phyloP scores from a whole-genome alignment of 2,797 vertebrate genomes.

The Acanthurus lineatus region DNA sequence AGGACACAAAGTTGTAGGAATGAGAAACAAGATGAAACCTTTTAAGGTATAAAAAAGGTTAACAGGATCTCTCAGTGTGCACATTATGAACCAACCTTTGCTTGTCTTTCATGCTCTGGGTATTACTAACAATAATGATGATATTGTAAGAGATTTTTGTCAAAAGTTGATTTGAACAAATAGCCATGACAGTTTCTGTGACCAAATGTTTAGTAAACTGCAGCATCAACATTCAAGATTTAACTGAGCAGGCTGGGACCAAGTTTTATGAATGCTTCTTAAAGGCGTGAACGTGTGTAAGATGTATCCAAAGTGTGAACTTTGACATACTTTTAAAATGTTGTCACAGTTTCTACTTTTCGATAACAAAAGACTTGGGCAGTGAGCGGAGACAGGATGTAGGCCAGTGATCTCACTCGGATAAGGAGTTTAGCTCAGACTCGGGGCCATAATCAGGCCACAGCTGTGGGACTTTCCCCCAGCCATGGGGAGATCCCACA shows the following conservation, averaged over 20 bases:
- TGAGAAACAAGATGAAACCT: neutral
- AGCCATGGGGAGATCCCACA: constrained; percentile 74
- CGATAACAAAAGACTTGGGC: constrained; percentile 51
- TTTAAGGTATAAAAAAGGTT: neutral
- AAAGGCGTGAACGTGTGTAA: constrained; percentile 6
- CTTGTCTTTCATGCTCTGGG: too few relatives aligned
- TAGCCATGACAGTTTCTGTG: neutral
- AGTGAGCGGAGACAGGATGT: constrained; percentile 72
- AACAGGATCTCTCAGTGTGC: neutral
- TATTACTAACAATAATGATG: too few relatives aligned
- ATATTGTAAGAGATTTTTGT: neutral
- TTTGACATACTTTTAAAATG: neutral
- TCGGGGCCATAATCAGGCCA: constrained; percentile 46
- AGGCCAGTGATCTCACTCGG: constrained; percentile 70
- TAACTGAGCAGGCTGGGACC: constrained; percentile 41
- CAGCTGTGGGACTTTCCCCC: constrained; percentile 84
- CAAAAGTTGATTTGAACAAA: neutral
- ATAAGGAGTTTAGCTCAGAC: constrained; percentile 68
- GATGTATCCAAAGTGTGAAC: constrained; percentile 3
- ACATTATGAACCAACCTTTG: neutral
- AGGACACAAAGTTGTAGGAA: neutral
- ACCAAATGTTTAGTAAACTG: constrained; percentile 4
- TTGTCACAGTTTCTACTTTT: neutral
- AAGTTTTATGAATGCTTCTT: neutral
- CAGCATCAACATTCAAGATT: constrained; percentile 17